A percentile compares a stretch with the other conserved stretches of the same genome.
Conservation (phyloP, 2,888 invertebrate species). For the Nephrocerus scutellatus region DNA sequence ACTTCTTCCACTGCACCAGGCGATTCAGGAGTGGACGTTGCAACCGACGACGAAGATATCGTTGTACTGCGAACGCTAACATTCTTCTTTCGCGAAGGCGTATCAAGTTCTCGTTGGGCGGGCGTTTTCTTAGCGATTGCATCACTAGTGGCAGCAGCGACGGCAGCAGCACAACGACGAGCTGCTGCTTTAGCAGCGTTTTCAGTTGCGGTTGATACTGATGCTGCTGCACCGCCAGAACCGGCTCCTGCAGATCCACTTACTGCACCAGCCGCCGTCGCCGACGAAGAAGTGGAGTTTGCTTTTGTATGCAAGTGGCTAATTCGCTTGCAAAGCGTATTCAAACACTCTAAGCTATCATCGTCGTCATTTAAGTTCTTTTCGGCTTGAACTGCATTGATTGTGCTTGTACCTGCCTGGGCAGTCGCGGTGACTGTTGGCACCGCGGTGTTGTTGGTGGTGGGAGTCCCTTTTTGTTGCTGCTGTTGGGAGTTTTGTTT, state of each 20-base stretch:
- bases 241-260: conserved; percentile 13
- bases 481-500: conserved; percentile 16
- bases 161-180: conserved; percentile 1
- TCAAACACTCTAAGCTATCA: conserved; percentile 37
- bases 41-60: no score
- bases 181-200: conserved; percentile 9
- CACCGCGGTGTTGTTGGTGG: conserved; percentile 19
- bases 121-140: not conserved
- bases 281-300: not conserved
- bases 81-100: no score
- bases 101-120: not conserved
- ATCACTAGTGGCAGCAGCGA: conserved; percentile 5
- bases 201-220: conserved; percentile 17
- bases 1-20: no score
- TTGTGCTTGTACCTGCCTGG: conserved; percentile 12
- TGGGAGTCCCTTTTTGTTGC: conserved; percentile 18
- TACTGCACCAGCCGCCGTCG: conserved; percentile 15
- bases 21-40: no score
- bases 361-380: conserved; percentile 29
- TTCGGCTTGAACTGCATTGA: no score
- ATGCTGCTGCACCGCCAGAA: conserved; percentile 15
- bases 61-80: no score
- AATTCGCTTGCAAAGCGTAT: conserved; percentile 39
- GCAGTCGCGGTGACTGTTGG: conserved; percentile 27
- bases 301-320: conserved; percentile 19